phyloP scores from a whole-genome alignment of 92 coral and sea anemone species.

The Phenganax subtilis region DNA sequence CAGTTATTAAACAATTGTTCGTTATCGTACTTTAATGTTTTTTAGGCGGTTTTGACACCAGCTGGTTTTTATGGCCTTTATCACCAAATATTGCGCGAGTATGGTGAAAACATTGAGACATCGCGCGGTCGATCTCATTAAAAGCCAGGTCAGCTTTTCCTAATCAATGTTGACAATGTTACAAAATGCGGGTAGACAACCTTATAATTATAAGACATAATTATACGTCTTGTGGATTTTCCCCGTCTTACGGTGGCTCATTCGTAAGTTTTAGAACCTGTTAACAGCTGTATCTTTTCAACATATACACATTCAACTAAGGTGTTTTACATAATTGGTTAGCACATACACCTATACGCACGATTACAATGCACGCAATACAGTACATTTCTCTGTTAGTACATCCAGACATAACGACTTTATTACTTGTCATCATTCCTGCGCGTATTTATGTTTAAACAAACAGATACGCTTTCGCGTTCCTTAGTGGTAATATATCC shows the following conservation, averaged over 20 bases:
- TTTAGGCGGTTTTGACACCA: neutral
- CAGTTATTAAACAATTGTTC: slow-evolving; percentile 7
- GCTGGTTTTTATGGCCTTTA: neutral
- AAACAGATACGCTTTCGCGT: neutral
- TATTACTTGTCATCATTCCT: slow-evolving; percentile 10
- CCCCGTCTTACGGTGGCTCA: neutral
- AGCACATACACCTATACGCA: neutral
- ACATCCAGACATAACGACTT: slow-evolving; percentile 5
- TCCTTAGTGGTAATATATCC: neutral
- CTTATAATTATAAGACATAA: neutral
- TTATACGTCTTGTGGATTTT: neutral
- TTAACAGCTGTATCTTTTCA: neutral
- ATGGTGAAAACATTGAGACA: neutral
- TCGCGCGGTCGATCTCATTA: neutral
- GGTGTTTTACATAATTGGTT: slow-evolving; percentile 2
- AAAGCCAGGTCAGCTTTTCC: neutral
- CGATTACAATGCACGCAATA: neutral
- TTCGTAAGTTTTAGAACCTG: neutral
- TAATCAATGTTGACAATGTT: slow-evolving; percentile 27
- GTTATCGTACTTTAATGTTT: neutral
- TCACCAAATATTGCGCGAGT: too few relatives aligned
- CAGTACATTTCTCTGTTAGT: neutral
- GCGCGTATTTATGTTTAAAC: slow-evolving; percentile 6
- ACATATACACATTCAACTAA: neutral
- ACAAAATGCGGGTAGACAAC: slow-evolving; percentile 1